Conservation (phyloP, 2,113 vertebrate species). For the Pungitius pungitius region DNA sequence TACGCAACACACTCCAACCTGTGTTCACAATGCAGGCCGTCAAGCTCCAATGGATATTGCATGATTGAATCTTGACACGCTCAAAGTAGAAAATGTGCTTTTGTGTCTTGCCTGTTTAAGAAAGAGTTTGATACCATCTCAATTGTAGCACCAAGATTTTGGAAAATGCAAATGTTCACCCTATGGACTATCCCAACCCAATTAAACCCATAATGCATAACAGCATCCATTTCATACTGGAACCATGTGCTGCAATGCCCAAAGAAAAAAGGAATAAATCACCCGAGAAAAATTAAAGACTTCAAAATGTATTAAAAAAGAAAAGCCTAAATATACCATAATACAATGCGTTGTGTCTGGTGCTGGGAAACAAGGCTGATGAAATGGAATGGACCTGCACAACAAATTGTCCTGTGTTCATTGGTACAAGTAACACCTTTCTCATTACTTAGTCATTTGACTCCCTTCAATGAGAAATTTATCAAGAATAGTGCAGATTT, state of each 20-base stretch:
- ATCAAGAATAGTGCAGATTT: no score
- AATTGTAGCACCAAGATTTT: neutral
- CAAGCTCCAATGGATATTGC: neutral
- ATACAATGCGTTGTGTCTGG: no score
- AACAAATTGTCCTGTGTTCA: no score
- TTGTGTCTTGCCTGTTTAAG: neutral
- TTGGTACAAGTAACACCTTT: no score
- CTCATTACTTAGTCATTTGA: no score
- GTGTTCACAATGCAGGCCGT: neutral
- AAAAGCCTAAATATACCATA: no score
- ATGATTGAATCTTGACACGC: neutral
- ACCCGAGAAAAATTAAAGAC: neutral
- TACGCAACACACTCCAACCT: slow-evolving; percentile 4
- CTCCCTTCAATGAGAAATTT: no score
- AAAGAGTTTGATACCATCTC: neutral
- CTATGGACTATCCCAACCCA: neutral
- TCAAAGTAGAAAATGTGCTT: neutral
- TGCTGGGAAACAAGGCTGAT: no score
- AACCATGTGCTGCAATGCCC: neutral
- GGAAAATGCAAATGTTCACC: neutral
- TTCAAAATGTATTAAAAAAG: neutral
- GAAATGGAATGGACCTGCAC: no score
- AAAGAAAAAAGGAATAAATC: neutral
- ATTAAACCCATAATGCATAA: neutral
- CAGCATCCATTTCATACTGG: neutral